phyloP scores from a whole-genome alignment of 2,888 invertebrate genomes.

The Parnassius orleans region DNA sequence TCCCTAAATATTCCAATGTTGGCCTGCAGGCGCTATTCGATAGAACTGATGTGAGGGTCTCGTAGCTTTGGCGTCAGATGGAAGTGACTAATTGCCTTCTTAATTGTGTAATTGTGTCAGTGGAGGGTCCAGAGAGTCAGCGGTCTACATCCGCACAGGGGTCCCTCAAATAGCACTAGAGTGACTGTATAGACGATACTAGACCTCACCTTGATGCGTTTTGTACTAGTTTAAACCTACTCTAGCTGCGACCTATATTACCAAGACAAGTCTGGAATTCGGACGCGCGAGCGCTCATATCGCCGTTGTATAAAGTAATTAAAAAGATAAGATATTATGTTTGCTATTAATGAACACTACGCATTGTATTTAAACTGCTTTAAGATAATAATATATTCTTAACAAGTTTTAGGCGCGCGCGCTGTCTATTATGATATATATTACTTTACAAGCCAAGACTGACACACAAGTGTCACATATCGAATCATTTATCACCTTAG shows the following conservation, averaged over 20 bases:
- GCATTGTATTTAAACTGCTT: constrained; percentile 19
- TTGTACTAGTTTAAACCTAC: neutral
- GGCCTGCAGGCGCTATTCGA: no score
- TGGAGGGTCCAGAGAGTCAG: constrained; percentile 14
- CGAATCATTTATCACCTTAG: constrained; percentile 5
- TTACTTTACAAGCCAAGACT: constrained; percentile 25
- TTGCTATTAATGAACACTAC: constrained; percentile 21
- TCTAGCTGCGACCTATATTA: constrained; percentile 16
- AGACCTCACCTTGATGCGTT: neutral
- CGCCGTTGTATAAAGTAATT: constrained; percentile 18
- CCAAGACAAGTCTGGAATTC: constrained; percentile 13
- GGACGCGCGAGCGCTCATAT: constrained; percentile 5
- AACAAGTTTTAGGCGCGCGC: constrained; percentile 11
- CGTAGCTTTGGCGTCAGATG: constrained; percentile 21
- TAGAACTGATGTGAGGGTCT: neutral
- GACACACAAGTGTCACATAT: constrained; percentile 22
- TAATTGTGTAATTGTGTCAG: constrained; percentile 28
- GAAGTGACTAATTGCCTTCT: constrained; percentile 30
- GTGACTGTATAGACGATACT: no score
- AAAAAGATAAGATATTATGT: constrained; percentile 18
- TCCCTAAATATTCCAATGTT: no score
- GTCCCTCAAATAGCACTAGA: constrained; percentile 5
- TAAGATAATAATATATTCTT: constrained; percentile 1
- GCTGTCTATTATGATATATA: constrained; percentile 12
- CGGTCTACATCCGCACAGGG: constrained; percentile 17